phyloP scores from a whole-genome alignment of 2,113 vertebrate species.

The Callopanchax toddi region DNA sequence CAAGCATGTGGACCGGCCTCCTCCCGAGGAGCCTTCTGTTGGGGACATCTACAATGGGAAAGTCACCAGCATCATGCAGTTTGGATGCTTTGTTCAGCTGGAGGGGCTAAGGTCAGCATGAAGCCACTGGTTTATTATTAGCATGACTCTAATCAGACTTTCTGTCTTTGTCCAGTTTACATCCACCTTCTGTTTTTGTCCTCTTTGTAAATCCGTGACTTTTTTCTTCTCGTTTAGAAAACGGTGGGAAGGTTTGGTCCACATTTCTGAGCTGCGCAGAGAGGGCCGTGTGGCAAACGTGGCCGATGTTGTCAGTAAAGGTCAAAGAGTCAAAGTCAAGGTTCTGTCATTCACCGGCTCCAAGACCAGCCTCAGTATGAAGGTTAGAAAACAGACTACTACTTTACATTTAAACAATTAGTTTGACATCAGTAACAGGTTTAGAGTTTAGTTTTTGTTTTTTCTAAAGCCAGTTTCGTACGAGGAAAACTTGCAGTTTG shows the following conservation, averaged over 20 bases:
- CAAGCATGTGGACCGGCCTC: conserved; percentile 93
- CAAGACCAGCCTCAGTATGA: conserved; percentile 99
- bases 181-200: neutral
- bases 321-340: conserved; percentile 96
- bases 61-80: conserved; percentile 98
- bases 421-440: too few species aligned
- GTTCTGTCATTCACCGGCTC: conserved; percentile 98
- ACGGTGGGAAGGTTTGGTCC: conserved; percentile 97
- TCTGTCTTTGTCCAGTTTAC: too few species aligned
- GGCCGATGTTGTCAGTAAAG: conserved; percentile 97
- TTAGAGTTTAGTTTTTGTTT: too few species aligned
- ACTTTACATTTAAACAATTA: neutral
- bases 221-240: conserved; percentile 79
- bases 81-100: conserved; percentile 97
- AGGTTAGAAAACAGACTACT: conserved; percentile 77
- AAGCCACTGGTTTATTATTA: neutral
- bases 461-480: too few species aligned
- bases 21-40: conserved; percentile 92
- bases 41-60: conserved; percentile 98
- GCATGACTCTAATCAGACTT: neutral
- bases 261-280: conserved; percentile 94
- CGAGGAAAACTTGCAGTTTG: too few species aligned
- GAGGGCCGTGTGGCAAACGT: conserved; percentile 97
- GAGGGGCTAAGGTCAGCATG: conserved; percentile 89
- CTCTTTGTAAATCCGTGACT: neutral